These are phyloP conservation scores for Parus major DNA, from an alignment of 2,113 vertebrate species.

Conservation along the genomic window DNA sequence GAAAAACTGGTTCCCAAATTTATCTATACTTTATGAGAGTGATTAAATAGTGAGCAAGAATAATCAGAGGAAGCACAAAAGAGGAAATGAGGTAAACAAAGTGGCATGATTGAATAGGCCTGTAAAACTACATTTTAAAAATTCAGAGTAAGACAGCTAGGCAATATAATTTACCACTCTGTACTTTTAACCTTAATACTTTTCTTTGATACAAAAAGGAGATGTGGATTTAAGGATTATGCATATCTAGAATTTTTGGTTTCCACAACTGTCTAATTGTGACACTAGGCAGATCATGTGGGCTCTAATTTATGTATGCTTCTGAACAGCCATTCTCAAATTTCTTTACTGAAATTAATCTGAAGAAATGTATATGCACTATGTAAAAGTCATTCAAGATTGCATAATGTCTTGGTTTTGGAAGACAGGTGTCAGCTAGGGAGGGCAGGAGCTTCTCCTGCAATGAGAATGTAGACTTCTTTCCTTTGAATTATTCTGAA, in stretches of 20 bases:
- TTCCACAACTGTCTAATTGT: background rate
- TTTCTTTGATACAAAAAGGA: background rate
- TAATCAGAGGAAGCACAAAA: background rate
- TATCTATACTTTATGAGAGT: background rate
- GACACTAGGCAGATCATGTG: background rate
- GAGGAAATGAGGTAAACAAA: background rate
- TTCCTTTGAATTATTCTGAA: too few relatives aligned
- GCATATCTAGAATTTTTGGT: background rate
- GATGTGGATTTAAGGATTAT: background rate
- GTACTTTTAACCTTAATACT: background rate
- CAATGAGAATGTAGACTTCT: too few relatives aligned
- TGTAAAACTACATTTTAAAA: background rate
- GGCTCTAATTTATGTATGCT: background rate
- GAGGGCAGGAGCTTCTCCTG: too few relatives aligned
- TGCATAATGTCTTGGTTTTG: background rate
- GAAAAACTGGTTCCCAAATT: constrained; percentile 15
- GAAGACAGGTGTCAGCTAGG: too few relatives aligned
- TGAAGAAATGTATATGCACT: background rate
- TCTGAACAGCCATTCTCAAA: background rate
- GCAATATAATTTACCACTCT: background rate
- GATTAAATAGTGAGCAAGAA: background rate
- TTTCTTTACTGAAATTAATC: background rate
- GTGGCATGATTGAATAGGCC: background rate
- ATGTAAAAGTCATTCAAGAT: background rate
- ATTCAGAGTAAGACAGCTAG: background rate